phyloP scores from a whole-genome alignment of 2,797 vertebrate species.

The Allochrocebus solatus region DNA sequence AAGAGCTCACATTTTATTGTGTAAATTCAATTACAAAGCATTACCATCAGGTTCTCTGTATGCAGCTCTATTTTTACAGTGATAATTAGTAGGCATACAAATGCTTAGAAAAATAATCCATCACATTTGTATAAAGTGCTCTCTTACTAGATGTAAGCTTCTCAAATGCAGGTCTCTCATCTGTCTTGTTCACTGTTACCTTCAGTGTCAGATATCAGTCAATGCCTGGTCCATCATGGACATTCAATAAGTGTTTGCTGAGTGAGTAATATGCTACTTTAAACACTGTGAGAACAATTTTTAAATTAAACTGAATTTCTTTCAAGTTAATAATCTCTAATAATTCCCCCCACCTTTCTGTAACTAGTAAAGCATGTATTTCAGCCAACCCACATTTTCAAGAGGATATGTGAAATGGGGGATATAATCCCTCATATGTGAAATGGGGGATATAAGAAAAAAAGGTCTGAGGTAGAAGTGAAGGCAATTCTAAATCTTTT shows the following conservation, averaged over 20 bases:
- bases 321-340: background rate
- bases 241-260: background rate
- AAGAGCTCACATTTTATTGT: background rate
- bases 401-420: background rate
- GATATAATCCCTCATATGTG: background rate
- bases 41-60: background rate
- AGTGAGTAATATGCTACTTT: background rate
- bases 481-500: background rate
- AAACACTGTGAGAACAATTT: background rate
- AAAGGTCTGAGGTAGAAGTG: background rate
- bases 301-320: constrained; percentile 3
- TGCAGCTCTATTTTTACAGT: background rate
- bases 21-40: background rate
- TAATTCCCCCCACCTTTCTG: background rate
- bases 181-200: background rate
- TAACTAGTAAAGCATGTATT: background rate
- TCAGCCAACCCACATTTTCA: background rate
- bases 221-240: background rate
- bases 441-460: background rate
- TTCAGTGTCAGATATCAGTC: background rate
- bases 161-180: background rate
- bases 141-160: background rate
- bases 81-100: background rate
- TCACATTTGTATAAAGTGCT: background rate
- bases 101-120: background rate